Base-by-base conservation (phyloP, 37 sponge, comb jelly and placozoan genomes). In the Chondrosia reniformis region DNA sequence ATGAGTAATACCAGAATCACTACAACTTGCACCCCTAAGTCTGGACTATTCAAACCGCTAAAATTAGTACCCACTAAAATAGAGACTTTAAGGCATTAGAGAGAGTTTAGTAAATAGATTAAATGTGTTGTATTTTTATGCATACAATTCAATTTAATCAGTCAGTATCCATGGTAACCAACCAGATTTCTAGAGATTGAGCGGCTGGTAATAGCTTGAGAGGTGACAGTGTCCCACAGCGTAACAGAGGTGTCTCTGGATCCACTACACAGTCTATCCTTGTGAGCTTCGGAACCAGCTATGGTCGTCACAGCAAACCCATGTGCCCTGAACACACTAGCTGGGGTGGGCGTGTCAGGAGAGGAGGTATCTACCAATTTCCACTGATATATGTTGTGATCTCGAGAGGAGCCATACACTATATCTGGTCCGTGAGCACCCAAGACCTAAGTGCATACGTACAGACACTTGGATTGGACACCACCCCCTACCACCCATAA, bases 371-470 rank as follows among this genome's bases (percentile, higher is more conserved):
- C 39, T 13, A 13, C 15, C 43, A 69, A 3, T 22, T 25, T 69
- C 72, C 72, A 69, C 43, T 34, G 37, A 37, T 69, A 69, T 21
- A 69, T 44, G 42, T 69, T 69, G 72, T 34, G 36, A 37, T 69
- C 72, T 12, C 72, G 32, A 1, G 72, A 69, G 19, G 43, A 39
- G 43, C 44, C 72, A 37, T 40, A 69, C 4, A 69, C 43, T 42
- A 41, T 34, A 39, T 13, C 15, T 21, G 72, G 72, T 15, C 72
- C 72, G 22, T 69, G 72, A 1, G 9, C 43, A 3, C 72, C 72
- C 36, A 34, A 19, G 25, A 69, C 72, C 72, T 69, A 44, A 1
- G 42, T 21, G 15, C 7, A 13, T 30, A 19, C 4, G 17, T 30
- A 19, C 22, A 13, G 61, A 59, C 30, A 6, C n/a, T 19, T 7